Base-by-base conservation (phyloP, 2,888 invertebrate genomes). In the Azorinus chamasolen region DNA sequence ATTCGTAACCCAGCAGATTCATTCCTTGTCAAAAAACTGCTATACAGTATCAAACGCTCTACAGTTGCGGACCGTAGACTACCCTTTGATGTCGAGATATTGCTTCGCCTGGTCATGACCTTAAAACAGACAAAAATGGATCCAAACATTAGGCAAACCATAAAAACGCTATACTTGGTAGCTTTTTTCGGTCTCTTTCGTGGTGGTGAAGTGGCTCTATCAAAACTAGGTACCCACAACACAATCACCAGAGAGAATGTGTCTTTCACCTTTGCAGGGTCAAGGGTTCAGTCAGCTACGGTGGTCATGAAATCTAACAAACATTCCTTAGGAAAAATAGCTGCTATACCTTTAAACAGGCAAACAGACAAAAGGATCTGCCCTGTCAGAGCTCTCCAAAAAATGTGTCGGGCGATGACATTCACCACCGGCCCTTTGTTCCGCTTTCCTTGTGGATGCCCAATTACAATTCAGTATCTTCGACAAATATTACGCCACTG, bases 331-430 rank as follows among this genome's bases (percentile, higher is more conserved):
- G 10, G 48, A 8, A 46, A 46, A 46, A n/a, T n/a, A n/a, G n/a
- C n/a, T n/a, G n/a, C n/a, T n/a, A 46, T 46, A 14, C 48, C 48
- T n/a, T 20, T 46, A n/a, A n/a, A 16, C 8, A 8, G 10, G 12
- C 48, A 46, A n/a, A 8, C 48, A 8, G 12, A 46, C 10, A 46
- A 46, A n/a, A 14, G n/a, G 6, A 8, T 46, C 18, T 46, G 48
- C 18, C 48, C 18, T 57, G 57, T 57, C 16, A 8, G 48, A n/a
- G 48, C 48, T n/a, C 18, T 46, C 6, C 6, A 8, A 46, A 46
- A 6, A 8, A n/a, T n/a, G 14, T 6, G 14, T 6, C 12, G 18
- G n/a, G 6, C 6, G 14, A 20, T 20, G 6, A n/a, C 12, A 14
- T n/a, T 46, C 6, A 8, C 6, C 6, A 16, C 10, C 6, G 48